Evolutionary conservation across 2,797 vertebrate species (phyloP), one percentile per base, ranked within the genome.

Genomic region (Sternotherus odoratus): DNA sequence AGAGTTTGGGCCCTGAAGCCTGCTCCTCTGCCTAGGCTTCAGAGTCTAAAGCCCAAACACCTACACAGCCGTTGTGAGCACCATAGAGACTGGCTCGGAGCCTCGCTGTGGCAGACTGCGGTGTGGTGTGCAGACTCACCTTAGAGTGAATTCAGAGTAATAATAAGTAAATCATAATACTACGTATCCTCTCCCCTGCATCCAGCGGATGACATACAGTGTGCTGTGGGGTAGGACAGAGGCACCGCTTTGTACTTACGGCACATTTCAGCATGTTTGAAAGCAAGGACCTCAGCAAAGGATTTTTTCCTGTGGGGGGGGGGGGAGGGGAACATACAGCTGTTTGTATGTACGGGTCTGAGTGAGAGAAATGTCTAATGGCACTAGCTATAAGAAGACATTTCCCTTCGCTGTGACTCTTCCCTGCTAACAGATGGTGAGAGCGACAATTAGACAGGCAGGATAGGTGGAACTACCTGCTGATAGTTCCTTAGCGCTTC

Each of bases 141-240:
- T 21, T 66, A 66, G 15, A 36, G 63, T 53, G 16, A 49, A 26
- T 33, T 28, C 30, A 2, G 21, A 19, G 69, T 15, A 9, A 53
- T 0, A 0, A 49, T 11, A 26, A 17, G 6, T 50, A 51, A 51
- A 51, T 21, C 4, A 51, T 23, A 53, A 19, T 1, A 3, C 7
- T 6, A 17, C 26, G 17, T 11, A 12, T 24, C 69, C 19, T 2
- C 21, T 83, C 16, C 36, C n/a, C 12, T 36, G 26, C 43, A 5
- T 33, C 12, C 5, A 12, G 8, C 36, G 56, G 24, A n/a, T 79
- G 53, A 15, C 36, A 30, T 15, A 46, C 16, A 13, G 36, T 10
- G 8, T 39, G 6, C 23, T 39, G 12, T 17, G 53, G 53, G 30
- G 36, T 17, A 10, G 15, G 53, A 53, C 46, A 33, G 17, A 13